phyloP scores from a whole-genome alignment of 2,888 invertebrate genomes.

The Atrina japonica region DNA sequence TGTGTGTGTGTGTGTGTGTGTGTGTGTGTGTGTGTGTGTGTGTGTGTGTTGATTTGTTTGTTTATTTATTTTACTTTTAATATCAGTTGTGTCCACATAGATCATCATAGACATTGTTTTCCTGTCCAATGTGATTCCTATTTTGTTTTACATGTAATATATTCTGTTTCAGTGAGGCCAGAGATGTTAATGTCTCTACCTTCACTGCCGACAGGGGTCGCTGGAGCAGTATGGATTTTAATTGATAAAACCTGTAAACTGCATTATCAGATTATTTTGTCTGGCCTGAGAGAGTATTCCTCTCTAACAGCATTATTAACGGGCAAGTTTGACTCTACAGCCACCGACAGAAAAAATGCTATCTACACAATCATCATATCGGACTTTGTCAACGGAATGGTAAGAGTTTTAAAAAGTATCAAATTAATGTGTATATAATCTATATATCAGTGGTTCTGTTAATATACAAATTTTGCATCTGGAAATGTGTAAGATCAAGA shows the following conservation, averaged over 20 bases:
- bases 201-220: slow-evolving; percentile 29
- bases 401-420: slow-evolving; percentile 2
- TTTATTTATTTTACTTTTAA: background rate
- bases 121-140: no score
- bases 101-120: background rate
- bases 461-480: no score
- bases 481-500: no score
- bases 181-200: slow-evolving; percentile 23
- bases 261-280: slow-evolving; percentile 37
- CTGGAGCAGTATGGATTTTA: slow-evolving; percentile 31
- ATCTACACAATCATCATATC: slow-evolving; percentile 36
- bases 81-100: background rate
- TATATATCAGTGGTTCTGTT: no score
- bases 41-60: no score
- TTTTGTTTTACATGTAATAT: no score
- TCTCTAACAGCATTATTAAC: slow-evolving; percentile 32
- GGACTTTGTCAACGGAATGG: slow-evolving; percentile 37
- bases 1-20: no score
- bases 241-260: slow-evolving; percentile 22
- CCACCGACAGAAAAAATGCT: slow-evolving; percentile 26
- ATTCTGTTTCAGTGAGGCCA: slow-evolving; percentile 30
- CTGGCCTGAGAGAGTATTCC: slow-evolving; percentile 26
- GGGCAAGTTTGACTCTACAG: slow-evolving; percentile 29
- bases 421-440: no score
- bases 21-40: no score